Base-by-base conservation (phyloP, 2,113 vertebrate species). In the Xenopus laevis region DNA sequence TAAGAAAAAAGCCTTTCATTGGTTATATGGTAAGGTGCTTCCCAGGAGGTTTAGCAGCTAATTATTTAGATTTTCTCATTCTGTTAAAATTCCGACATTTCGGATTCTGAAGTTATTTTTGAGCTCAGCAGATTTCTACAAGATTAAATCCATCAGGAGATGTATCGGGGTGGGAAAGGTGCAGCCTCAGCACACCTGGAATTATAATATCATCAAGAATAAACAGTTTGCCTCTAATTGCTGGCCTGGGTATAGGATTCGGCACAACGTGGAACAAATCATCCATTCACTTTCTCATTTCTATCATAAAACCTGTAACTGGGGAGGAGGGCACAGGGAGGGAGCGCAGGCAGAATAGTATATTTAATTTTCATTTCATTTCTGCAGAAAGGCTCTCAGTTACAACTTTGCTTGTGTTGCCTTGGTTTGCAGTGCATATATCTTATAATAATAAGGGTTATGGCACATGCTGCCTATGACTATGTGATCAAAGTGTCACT, bases 201-300 rank as follows among this genome's bases (percentile, higher is more conserved):
- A 62, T 71, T 71, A 71, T 50, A 47, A 47, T 15, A 71, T 62
- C 69, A 50, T 71, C 58, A 71, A 50, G 21, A 61, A 62, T 59
- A 21, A 61, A 50, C 7, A n/a, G 44, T 16, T 20, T 40, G 11
- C 18, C 12, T 17, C 12, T 46, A 40, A 46, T 60, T 60, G 55
- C 2, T 3, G 4, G 2, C 55, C 55, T 13, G 55, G 68, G 23
- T 33, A 70, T 45, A 18, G 33, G 7, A 17, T 15, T n/a, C 27
- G 2, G 23, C 13, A 33, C 17, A 9, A 18, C 13, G 7, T 58
- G 55, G 55, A 58, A 58, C 16, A 58, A 58, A 58, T 58, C 55
- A 58, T 17, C 55, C 55, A 58, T 58, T 58, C 55, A 17, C 16
- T 58, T 58, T 58, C 55, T 58, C 27, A 33, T 27, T 57, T 44